Base-by-base conservation (phyloP, 2,797 vertebrate species). In the Chaetodon trifasciatus region DNA sequence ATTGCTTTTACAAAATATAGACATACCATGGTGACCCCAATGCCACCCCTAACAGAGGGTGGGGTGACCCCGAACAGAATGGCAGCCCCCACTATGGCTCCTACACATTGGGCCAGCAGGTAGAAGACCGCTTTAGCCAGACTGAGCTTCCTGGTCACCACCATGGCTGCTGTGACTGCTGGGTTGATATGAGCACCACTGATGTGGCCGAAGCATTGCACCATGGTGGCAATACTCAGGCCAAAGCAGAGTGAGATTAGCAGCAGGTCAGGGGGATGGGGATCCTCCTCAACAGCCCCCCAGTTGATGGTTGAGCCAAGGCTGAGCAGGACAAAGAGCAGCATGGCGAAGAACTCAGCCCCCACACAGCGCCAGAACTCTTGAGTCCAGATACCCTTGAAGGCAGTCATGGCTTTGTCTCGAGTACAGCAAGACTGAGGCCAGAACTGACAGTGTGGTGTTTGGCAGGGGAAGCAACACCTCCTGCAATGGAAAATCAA, bases 171-270 rank as follows among this genome's bases (percentile, higher is more conserved):
- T 0, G 97, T 97, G 70, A 98, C 96, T 0, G 97, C 97, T 0
- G 97, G 97, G 88, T 98, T 98, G 88, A 98, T 95, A 89, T 98
- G 97, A 57, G 96, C 97, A 0, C 97, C 97, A 0, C 97, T 97
- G 93, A 98, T 96, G 89, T 98, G 97, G 12, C 96, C 95, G 1
- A 98, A 97, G 90, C 97, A 97, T 83, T 98, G 97, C 50, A 97
- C 96, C 93, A 97, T 95, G 24, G 97, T 98, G 4, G 97, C 96
- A 32, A 97, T 97, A 92, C 96, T 97, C 82, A 98, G 96, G 79
- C 97, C 97, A 39, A 98, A 97, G 90, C 96, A 97, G 1, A 98
- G 96, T 13, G 97, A 96, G 87, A 98, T 97, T 50, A 97, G 97
- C 68, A 98, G 95, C 85, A 96, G 93, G 90, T 98, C 95, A 5